These are phyloP conservation scores for Dolichotis patagonum DNA, from an alignment of 2,113 vertebrate genomes.

Conservation along the genomic window DNA sequence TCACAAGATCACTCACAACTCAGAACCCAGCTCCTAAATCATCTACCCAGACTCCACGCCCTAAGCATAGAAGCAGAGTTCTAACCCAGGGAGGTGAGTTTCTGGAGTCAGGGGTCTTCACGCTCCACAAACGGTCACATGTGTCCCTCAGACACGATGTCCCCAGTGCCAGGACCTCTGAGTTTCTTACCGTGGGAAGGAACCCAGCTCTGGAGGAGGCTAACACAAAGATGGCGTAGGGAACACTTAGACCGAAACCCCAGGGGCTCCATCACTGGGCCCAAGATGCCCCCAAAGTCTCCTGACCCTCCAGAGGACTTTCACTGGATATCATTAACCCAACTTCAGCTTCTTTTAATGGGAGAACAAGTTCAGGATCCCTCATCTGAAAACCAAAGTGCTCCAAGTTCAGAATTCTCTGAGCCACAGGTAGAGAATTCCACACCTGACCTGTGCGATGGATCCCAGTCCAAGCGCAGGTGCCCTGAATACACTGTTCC, in stretches of 20 bases:
- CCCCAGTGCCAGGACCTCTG: neutral
- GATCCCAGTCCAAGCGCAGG: neutral
- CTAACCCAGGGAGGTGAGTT: neutral
- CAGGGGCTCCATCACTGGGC: neutral
- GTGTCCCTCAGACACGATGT: neutral
- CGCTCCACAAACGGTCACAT: neutral
- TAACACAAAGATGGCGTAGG: neutral
- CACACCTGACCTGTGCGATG: neutral
- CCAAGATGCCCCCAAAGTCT: neutral
- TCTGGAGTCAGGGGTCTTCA: neutral
- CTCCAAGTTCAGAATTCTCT: neutral
- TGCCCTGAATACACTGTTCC: neutral
- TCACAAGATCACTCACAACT: neutral
- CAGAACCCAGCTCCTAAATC: neutral
- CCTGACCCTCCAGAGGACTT: neutral
- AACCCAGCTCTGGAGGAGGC: neutral
- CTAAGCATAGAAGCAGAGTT: slow-evolving; percentile 3
- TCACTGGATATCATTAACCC: neutral
- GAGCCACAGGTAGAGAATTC: neutral
- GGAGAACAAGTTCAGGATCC: neutral
- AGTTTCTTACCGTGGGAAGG: neutral
- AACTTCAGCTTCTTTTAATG: neutral
- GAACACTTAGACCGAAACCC: neutral
- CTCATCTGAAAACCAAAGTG: neutral
- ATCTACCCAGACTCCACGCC: neutral